Percentiles rank a stretch among this genome's conserved stretches.
Conservation (phyloP, 2,797 vertebrate species). For the Sebastes vulpes region DNA sequence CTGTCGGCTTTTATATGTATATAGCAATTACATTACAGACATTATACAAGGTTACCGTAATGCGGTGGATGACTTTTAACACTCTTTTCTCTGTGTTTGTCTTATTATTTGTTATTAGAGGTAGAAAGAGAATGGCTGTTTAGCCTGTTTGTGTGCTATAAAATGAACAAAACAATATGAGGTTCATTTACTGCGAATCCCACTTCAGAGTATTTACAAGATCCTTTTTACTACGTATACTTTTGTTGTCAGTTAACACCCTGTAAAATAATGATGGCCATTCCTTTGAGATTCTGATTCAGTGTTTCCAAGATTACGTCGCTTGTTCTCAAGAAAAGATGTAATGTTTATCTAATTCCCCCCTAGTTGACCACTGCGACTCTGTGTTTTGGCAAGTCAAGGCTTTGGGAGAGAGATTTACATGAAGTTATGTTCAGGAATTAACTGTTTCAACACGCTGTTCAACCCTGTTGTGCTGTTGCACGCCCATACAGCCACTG, state of each 20-base stretch:
- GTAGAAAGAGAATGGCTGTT: not conserved
- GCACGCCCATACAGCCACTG: constrained; percentile 28
- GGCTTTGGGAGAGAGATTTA: constrained; percentile 45
- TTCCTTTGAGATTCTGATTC: constrained; percentile 36
- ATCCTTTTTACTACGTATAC: not conserved
- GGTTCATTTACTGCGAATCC: not conserved
- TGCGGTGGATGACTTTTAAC: not conserved
- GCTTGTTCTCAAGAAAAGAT: constrained; percentile 20
- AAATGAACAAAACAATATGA: not conserved
- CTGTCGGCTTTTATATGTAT: not conserved
- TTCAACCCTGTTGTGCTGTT: constrained; percentile 22
- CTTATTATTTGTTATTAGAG: not conserved
- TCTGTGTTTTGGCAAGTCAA: constrained; percentile 55
- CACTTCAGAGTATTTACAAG: not conserved
- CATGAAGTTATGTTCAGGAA: constrained; percentile 49
- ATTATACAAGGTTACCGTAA: not conserved
- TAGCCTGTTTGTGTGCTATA: not conserved
- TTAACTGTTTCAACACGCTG: constrained; percentile 40
- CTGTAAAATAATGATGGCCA: constrained; percentile 1
- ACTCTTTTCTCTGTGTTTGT: not conserved
- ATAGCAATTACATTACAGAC: not conserved
- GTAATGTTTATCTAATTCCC: constrained; percentile 59
- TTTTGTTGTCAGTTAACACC: constrained; percentile 23
- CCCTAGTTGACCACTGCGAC: constrained; percentile 19
- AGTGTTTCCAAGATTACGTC: constrained; percentile 47